phyloP scores from a whole-genome alignment of 2,888 invertebrate species.

The Rosalia funebris region DNA sequence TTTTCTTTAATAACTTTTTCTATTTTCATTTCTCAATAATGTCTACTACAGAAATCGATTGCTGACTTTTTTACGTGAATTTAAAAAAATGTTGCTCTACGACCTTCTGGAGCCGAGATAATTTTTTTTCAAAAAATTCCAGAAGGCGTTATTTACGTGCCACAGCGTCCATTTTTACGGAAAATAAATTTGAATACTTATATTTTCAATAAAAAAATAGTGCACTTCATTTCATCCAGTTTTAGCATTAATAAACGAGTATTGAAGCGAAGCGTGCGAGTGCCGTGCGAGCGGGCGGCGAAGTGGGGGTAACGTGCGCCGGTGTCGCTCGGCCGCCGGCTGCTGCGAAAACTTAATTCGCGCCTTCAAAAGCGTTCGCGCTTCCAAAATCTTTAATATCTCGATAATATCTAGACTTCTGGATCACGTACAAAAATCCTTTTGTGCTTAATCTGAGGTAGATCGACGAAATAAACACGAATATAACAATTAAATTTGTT shows the following conservation, averaged over 20 bases:
- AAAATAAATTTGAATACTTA: background rate
- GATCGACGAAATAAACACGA: conserved; percentile 3
- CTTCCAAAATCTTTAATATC: background rate
- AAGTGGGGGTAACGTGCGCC: background rate
- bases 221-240: background rate
- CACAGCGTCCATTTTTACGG: background rate
- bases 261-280: conserved; percentile 1
- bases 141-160: background rate
- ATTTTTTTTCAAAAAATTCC: background rate
- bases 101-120: background rate
- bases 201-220: background rate
- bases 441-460: background rate
- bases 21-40: background rate
- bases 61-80: background rate
- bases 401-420: background rate
- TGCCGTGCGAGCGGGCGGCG: background rate
- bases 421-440: background rate
- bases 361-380: background rate
- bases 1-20: background rate
- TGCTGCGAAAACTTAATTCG: too few species aligned
- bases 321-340: background rate
- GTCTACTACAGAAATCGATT: background rate
- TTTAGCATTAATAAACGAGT: background rate
- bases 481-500: conserved; percentile 3
- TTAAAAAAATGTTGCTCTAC: background rate